Conservation (phyloP, 2,797 vertebrate species). For the Alosa sapidissima region DNA sequence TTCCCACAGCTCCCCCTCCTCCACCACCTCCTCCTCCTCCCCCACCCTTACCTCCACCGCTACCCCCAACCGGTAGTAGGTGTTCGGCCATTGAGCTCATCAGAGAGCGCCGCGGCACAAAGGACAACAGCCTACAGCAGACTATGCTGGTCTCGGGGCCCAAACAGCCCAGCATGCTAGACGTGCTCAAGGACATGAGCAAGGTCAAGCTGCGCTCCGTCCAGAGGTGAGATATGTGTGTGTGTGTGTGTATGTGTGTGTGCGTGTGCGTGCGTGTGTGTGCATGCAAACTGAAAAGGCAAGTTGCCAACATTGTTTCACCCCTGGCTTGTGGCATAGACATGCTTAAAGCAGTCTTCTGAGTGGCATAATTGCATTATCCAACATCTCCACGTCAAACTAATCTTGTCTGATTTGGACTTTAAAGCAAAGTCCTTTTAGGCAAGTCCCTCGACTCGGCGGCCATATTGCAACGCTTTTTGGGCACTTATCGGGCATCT, state of each 20-base stretch:
- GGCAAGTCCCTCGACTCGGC: too few relatives aligned
- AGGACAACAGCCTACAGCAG: constrained; percentile 50
- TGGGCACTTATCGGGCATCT: too few relatives aligned
- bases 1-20: constrained; percentile 39
- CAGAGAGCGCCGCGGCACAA: constrained; percentile 83
- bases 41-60: constrained; percentile 68
- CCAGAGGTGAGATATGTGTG: constrained; percentile 74
- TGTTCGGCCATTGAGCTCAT: constrained; percentile 88
- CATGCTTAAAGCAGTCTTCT: not conserved
- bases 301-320: not conserved
- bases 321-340: not conserved
- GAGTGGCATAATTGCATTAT: not conserved
- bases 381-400: not conserved
- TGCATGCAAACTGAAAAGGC: too few relatives aligned
- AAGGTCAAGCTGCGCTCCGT: constrained; percentile 91
- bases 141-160: constrained; percentile 61
- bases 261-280: not conserved
- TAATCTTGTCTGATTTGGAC: not conserved
- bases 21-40: constrained; percentile 51
- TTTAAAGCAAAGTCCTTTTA: too few relatives aligned
- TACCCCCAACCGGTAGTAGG: constrained; percentile 63
- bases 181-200: constrained; percentile 92
- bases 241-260: not conserved
- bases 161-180: constrained; percentile 89
- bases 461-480: too few relatives aligned